Evolutionary conservation across 2,113 vertebrate genomes (phyloP).

Genomic region (Ptychochromis oligacanthus): DNA sequence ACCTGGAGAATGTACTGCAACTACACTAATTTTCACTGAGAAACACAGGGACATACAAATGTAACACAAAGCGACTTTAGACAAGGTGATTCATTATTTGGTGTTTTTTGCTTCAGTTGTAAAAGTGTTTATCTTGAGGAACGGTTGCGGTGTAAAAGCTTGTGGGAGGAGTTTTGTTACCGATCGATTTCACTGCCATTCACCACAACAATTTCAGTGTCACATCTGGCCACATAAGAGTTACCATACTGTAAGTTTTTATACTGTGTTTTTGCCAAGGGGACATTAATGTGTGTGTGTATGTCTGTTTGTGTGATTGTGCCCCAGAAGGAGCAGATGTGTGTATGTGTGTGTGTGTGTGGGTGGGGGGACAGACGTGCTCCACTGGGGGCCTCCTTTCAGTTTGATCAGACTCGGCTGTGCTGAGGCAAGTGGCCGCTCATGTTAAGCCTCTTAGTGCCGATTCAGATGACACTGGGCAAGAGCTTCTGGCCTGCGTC

Average conservation of each 20-base stretch:
- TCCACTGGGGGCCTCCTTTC: conserved; percentile 5
- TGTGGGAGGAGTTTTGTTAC: background rate
- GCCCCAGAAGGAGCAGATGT: conserved; percentile 30
- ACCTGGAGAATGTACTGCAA: background rate
- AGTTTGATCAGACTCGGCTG: conserved; percentile 9
- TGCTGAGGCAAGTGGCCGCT: conserved; percentile 67
- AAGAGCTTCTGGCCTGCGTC: conserved; percentile 33
- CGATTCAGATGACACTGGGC: conserved; percentile 65
- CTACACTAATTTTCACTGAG: background rate
- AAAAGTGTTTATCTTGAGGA: background rate
- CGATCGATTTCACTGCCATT: background rate
- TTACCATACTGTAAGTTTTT: background rate
- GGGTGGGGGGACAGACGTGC: conserved; percentile 49
- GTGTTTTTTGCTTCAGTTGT: background rate
- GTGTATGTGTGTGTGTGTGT: background rate
- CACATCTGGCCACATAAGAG: background rate
- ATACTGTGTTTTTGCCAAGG: background rate
- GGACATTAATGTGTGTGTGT: background rate
- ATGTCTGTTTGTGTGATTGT: background rate
- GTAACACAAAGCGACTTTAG: background rate
- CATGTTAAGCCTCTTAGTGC: conserved; percentile 76
- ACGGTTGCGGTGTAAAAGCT: background rate
- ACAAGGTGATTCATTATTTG: background rate
- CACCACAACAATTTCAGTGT: background rate
- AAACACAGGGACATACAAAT: background rate